Percentiles rank a stretch among this genome's conserved stretches.
phyloP scores from a whole-genome alignment of 2,797 vertebrate species.

The Melanotaenia pygmaea region DNA sequence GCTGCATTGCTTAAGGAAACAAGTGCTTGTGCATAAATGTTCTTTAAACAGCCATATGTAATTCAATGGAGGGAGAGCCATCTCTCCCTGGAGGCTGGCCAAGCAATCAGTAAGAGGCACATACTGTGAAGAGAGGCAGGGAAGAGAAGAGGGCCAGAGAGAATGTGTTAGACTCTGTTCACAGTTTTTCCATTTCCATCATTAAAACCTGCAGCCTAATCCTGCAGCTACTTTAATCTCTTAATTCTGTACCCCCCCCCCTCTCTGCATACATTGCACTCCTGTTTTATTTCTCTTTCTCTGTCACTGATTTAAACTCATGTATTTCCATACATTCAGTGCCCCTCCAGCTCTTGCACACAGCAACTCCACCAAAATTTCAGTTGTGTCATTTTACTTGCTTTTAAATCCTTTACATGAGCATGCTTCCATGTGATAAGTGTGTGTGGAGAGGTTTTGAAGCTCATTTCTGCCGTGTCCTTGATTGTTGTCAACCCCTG shows the following conservation, averaged over 20 bases:
- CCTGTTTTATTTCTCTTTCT: constrained; percentile 36
- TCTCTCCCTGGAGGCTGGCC: constrained; percentile 48
- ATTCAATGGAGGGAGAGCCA: constrained; percentile 50
- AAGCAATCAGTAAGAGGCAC: constrained; percentile 69
- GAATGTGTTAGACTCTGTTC: constrained; percentile 66
- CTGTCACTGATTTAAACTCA: constrained; percentile 58
- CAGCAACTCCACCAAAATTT: constrained; percentile 29
- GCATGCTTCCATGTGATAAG: constrained; percentile 12
- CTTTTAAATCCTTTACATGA: constrained; percentile 51
- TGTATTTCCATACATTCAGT: constrained; percentile 40
- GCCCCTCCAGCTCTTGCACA: constrained; percentile 2
- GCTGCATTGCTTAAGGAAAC: constrained; percentile 26
- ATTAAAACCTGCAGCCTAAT: constrained; percentile 83
- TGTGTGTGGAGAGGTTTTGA: constrained; percentile 20
- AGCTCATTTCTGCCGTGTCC: constrained; percentile 13
- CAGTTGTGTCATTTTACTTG: constrained; percentile 45
- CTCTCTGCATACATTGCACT: constrained; percentile 51
- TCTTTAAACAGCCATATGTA: constrained; percentile 58
- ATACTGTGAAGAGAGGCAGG: constrained; percentile 50
- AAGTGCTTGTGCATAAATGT: constrained; percentile 34
- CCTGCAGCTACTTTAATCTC: constrained; percentile 83
- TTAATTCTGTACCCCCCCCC: constrained; percentile 73
- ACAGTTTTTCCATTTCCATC: constrained; percentile 81
- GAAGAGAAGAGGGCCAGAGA: constrained; percentile 58
- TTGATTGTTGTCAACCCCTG: constrained; percentile 37